These are phyloP conservation scores for Bergia puertoricense DNA, from an alignment of 92 coral and sea anemone genomes.

Conservation along the genomic window DNA sequence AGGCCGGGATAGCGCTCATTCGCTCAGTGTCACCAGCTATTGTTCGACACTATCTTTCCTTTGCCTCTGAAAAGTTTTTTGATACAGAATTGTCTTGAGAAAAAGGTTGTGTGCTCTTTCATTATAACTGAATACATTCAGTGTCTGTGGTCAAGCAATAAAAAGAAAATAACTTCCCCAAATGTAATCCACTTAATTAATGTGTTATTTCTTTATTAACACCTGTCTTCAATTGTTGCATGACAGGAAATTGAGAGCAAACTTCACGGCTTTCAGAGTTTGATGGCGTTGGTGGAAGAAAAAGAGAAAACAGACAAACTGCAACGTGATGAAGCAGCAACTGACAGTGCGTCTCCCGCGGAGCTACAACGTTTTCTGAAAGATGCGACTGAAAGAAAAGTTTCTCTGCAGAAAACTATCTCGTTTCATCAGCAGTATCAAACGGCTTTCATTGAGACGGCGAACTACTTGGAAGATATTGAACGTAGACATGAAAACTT, in stretches of 20 bases:
- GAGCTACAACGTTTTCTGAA: conserved; percentile 47
- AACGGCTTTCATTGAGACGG: conserved; percentile 52
- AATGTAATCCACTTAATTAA: not conserved
- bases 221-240: not conserved
- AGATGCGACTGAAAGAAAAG: conserved; percentile 55
- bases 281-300: conserved; percentile 66
- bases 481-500: conserved; percentile 29
- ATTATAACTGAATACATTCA: not conserved
- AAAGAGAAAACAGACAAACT: conserved; percentile 49
- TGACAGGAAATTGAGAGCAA: conserved; percentile 66
- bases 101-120: not conserved
- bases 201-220: not conserved
- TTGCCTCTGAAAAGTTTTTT: not conserved
- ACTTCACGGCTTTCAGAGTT: conserved; percentile 61
- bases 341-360: conserved; percentile 14
- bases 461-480: conserved; percentile 32
- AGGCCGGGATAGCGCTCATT: not conserved
- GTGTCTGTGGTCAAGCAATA: not conserved
- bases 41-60: not conserved
- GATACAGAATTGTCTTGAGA: not conserved
- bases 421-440: conserved; percentile 72
- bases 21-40: not conserved
- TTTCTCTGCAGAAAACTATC: conserved; percentile 55
- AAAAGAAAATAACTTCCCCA: not conserved
- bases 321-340: conserved; percentile 30